Base-by-base conservation (phyloP, 2,797 vertebrate species). In the Myotis myotis region DNA sequence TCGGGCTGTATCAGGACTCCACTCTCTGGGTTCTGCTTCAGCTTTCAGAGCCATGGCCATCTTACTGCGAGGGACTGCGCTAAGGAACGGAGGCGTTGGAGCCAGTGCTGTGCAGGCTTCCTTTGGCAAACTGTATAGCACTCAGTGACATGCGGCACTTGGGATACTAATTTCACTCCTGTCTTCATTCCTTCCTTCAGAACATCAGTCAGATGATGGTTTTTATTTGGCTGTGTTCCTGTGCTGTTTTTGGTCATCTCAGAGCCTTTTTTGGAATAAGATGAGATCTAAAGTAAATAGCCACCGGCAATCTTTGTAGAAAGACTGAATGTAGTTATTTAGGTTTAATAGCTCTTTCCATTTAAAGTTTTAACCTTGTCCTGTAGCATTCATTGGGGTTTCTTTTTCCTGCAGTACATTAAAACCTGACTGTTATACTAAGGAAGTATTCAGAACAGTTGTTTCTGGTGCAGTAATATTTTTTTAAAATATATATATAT, bases 371-470 rank as follows among this genome's bases (percentile, higher is more conserved):
- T 70, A 76, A 20, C 33, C 11, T 92, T 87, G 23, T 84, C 81
- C 53, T 51, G 72, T 70, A 60, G 41, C 17, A 47, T 57, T 74
- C 44, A 66, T 16, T 81, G 12, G 81, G 6, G 12, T 87, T 82
- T 72, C 51, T 95, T 83, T 82, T 76, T 49, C 12, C n/a, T 85
- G 20, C 89, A 89, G 11, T 72, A 19, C 15, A 7, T 89, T 92
- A 72, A 87, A 83, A 80, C 41, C 30, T 92, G 72, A 87, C 38
- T 47, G 20, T 53, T 83, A 62, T 85, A 76, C 41, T 70, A 95
- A 83, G 74, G 64, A 88, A 93, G 53, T 84, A 49, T 47, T 79
- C 23, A 81, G 76, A 86, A 71, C 23, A 78, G 28, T 62, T 83
- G 36, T 75, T 82, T 64, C 36, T 71, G n/a, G 10, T 41, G 15